Evolutionary conservation across 1,140 invertebrate species (phyloP).

Genomic region (Copidosoma floridanum): DNA sequence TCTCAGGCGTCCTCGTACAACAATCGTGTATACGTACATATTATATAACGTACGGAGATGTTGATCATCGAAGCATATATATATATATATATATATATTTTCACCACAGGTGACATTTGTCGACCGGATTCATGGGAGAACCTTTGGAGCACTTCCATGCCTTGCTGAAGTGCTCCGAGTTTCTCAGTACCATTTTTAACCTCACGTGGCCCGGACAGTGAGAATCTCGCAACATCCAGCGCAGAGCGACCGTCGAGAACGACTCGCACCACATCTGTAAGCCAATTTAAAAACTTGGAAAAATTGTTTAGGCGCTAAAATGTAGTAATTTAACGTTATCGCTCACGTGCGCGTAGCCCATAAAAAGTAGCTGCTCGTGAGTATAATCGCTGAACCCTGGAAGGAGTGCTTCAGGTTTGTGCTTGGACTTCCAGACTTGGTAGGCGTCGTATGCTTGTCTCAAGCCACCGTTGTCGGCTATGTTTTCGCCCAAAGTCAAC

Average conservation of each 20-base stretch:
- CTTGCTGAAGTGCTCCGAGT: slow-evolving; percentile 80
- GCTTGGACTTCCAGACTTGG: slow-evolving; percentile 60
- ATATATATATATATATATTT: too few relatives aligned
- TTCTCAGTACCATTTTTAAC: slow-evolving; percentile 78
- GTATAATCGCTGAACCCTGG: slow-evolving; percentile 76
- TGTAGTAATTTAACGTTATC: not conserved
- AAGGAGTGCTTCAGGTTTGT: slow-evolving; percentile 63
- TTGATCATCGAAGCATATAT: too few relatives aligned
- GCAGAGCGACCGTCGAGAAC: slow-evolving; percentile 63
- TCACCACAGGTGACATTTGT: slow-evolving; percentile 72
- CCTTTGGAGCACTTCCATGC: slow-evolving; percentile 76
- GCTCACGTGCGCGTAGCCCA: slow-evolving; percentile 82
- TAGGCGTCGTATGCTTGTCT: slow-evolving; percentile 78
- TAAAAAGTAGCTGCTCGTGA: slow-evolving; percentile 84
- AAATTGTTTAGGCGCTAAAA: not conserved
- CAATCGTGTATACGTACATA: too few relatives aligned
- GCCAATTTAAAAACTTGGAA: too few relatives aligned
- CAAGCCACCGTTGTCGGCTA: slow-evolving; percentile 88
- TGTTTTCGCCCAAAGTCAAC: slow-evolving; percentile 81
- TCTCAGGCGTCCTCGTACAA: too few relatives aligned
- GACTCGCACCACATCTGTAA: slow-evolving; percentile 82
- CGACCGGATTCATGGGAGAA: slow-evolving; percentile 80
- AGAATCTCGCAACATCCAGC: slow-evolving; percentile 68
- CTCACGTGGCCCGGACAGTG: slow-evolving; percentile 76
- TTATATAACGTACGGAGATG: too few relatives aligned